Evolutionary conservation across 2,797 vertebrate genomes (phyloP).

Genomic region (Crenuchus spilurus): DNA sequence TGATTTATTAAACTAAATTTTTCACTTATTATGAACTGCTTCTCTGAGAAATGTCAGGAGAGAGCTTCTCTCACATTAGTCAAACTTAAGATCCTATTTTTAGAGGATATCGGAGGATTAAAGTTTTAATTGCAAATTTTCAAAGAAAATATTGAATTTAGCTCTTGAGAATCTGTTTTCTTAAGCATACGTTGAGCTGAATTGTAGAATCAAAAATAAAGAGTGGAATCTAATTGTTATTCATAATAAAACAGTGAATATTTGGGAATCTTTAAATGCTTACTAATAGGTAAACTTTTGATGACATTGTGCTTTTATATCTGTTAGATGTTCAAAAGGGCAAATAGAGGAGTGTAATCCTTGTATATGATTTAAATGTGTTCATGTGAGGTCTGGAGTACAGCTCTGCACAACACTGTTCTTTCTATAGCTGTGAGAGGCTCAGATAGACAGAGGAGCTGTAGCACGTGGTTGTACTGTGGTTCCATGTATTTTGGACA

Average conservation of each 20-base stretch:
- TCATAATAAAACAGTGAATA: conserved; percentile 42
- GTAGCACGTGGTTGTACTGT: conserved; percentile 8
- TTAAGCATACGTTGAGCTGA: conserved; percentile 31
- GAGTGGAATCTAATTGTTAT: conserved; percentile 25
- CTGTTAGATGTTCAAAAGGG: neutral
- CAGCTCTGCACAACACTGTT: neutral
- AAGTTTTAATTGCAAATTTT: conserved; percentile 70
- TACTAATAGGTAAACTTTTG: conserved; percentile 6
- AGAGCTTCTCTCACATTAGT: conserved; percentile 71
- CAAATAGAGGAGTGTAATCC: conserved; percentile 4
- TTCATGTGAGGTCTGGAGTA: neutral
- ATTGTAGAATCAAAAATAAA: conserved; percentile 16
- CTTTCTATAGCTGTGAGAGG: conserved; percentile 4
- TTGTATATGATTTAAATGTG: conserved; percentile 2
- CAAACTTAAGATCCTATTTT: conserved; percentile 74
- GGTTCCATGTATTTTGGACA: conserved; percentile 13
- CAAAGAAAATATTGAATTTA: conserved; percentile 62
- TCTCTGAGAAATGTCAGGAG: conserved; percentile 71
- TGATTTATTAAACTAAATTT: conserved; percentile 76
- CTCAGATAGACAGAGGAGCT: conserved; percentile 1
- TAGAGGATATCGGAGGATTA: conserved; percentile 71
- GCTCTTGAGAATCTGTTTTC: conserved; percentile 54
- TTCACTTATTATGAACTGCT: conserved; percentile 69
- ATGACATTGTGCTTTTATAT: conserved; percentile 16
- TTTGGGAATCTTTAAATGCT: conserved; percentile 24